Percentiles rank a stretch among this genome's conserved stretches.
phyloP scores from a whole-genome alignment of 1,140 invertebrate genomes.

The Drosophila miranda region DNA sequence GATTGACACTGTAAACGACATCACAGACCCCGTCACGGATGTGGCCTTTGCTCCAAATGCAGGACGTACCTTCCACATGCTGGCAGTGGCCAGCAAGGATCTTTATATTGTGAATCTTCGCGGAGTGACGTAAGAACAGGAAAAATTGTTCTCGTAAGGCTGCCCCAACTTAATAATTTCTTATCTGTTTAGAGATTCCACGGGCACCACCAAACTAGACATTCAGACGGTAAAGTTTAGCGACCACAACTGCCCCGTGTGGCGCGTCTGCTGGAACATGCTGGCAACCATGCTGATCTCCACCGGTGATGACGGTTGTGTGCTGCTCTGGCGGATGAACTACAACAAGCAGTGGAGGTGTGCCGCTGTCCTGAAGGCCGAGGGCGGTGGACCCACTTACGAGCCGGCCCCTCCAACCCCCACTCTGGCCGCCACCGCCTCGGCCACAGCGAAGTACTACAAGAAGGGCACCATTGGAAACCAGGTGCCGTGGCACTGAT shows the following conservation, averaged over 20 bases:
- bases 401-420: constrained; percentile 82
- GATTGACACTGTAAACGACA: constrained; percentile 90
- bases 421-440: constrained; percentile 81
- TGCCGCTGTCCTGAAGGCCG: constrained; percentile 91
- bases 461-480: constrained; percentile 91
- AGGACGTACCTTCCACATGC: constrained; percentile 95
- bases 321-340: constrained; percentile 97
- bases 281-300: constrained; percentile 96
- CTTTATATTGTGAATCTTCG: constrained; percentile 92
- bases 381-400: constrained; percentile 85
- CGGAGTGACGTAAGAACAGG: constrained; percentile 86
- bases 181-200: constrained; percentile 55
- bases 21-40: constrained; percentile 96
- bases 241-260: constrained; percentile 95
- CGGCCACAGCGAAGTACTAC: constrained; percentile 88
- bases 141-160: background rate
- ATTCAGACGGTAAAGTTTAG: constrained; percentile 91
- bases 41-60: constrained; percentile 98
- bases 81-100: constrained; percentile 97
- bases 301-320: constrained; percentile 96
- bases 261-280: constrained; percentile 98
- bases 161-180: background rate
- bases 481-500: constrained; percentile 91
- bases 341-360: constrained; percentile 95
- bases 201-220: constrained; percentile 85